These are phyloP conservation scores for Montipora foliosa DNA, from an alignment of 64 coral and sea anemone genomes.

Conservation along the genomic window DNA sequence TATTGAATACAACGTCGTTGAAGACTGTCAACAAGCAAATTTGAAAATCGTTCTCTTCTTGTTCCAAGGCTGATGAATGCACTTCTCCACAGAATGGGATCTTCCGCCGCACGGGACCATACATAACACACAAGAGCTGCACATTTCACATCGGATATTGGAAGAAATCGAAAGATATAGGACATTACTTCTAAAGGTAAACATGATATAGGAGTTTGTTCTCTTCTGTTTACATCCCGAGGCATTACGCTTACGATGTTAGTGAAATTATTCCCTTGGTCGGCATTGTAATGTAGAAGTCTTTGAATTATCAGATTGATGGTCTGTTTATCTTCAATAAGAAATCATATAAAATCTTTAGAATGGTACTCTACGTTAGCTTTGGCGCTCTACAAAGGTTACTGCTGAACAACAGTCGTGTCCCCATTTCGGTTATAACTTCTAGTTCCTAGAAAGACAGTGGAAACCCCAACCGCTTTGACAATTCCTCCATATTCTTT, in stretches of 20 bases:
- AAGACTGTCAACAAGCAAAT: constrained; percentile 75
- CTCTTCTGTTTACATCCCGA: background rate
- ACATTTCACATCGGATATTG: constrained; percentile 62
- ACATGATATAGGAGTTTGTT: background rate
- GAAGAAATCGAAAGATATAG: constrained; percentile 89
- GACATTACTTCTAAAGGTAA: constrained; percentile 83
- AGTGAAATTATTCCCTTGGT: too few species aligned
- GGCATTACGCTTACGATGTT: background rate
- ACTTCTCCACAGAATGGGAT: constrained; percentile 88
- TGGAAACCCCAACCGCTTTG: too few species aligned
- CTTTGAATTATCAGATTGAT: too few species aligned
- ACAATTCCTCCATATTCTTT: too few species aligned
- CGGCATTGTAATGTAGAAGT: too few species aligned
- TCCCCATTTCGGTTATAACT: too few species aligned
- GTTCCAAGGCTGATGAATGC: constrained; percentile 52
- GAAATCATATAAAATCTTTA: too few species aligned
- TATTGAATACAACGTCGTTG: constrained; percentile 69
- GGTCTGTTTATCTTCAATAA: too few species aligned
- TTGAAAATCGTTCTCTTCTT: constrained; percentile 75
- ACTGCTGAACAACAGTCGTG: too few species aligned
- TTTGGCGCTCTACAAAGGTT: too few species aligned
- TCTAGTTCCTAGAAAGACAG: too few species aligned
- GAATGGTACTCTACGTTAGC: too few species aligned
- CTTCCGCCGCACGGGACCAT: constrained; percentile 79
- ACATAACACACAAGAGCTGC: constrained; percentile 72